Percentiles rank a stretch among this genome's conserved stretches.
These are phyloP conservation scores for Plutomurus gul DNA, from an alignment of 1,140 invertebrate species.

Conservation along the genomic window DNA sequence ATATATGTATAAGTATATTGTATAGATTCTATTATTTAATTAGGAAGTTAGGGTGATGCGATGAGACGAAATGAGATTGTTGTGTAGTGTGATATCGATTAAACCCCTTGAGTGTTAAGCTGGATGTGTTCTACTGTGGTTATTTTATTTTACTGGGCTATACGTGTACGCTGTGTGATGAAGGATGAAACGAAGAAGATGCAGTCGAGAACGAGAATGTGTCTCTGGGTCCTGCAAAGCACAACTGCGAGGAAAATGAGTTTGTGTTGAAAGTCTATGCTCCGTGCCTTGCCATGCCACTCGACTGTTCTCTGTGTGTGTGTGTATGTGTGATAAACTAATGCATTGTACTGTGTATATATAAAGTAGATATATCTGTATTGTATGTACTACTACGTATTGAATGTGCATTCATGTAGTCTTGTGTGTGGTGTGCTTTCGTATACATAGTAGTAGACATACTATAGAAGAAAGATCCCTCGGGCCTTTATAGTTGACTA, in stretches of 20 bases:
- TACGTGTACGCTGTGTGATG: background rate
- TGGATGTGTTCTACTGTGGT: no score
- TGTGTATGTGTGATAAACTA: no score
- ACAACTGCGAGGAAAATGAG: conserved; percentile 4
- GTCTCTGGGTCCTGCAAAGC: conserved; percentile 19
- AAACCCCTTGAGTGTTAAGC: background rate
- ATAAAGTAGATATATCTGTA: no score
- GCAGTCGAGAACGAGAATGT: background rate
- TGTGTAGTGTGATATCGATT: background rate
- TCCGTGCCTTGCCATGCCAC: no score
- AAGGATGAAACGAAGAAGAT: background rate
- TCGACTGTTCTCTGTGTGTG: no score
- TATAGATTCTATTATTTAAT: background rate
- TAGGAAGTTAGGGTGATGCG: background rate
- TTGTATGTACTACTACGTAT: background rate
- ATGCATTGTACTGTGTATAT: no score
- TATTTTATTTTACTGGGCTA: no score
- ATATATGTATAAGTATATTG: no score
- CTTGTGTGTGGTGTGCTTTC: no score
- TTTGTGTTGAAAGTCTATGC: conserved; percentile 2
- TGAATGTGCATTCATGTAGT: background rate
- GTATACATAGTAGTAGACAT: background rate
- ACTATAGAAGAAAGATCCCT: background rate
- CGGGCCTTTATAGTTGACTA: background rate
- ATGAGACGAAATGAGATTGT: background rate